A percentile compares a stretch with the other conserved stretches of the same genome.
phyloP scores from a whole-genome alignment of 2,888 invertebrate species.

The Metopia argyrocephala region DNA sequence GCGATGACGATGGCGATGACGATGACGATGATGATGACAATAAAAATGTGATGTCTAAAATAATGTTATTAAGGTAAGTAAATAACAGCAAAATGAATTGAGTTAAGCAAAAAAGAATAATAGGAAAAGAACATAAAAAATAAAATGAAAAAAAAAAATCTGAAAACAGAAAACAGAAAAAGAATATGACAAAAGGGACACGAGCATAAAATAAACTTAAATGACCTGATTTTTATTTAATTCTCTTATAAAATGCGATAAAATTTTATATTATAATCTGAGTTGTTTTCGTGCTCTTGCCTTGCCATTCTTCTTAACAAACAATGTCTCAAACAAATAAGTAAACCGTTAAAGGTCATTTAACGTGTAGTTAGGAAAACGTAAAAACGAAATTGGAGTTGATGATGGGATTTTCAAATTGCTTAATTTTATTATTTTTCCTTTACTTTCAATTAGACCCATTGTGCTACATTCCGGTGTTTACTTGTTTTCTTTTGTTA shows the following conservation, averaged over 20 bases:
- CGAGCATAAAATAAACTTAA: constrained; percentile 53
- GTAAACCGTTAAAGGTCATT: constrained; percentile 39
- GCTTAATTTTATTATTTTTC: constrained; percentile 23
- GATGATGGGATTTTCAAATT: constrained; percentile 30
- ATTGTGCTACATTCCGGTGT: not conserved
- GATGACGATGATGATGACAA: constrained; percentile 38
- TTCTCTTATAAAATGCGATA: constrained; percentile 50
- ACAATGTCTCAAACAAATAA: constrained; percentile 46
- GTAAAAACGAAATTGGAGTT: not conserved
- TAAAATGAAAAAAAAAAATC: constrained; percentile 48
- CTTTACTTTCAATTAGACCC: not conserved
- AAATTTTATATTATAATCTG: constrained; percentile 55
- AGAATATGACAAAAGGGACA: constrained; percentile 26
- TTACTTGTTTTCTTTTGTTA: not conserved
- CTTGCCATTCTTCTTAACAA: constrained; percentile 10
- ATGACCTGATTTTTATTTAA: constrained; percentile 60
- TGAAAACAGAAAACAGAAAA: constrained; percentile 28
- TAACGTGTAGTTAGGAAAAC: constrained; percentile 17
- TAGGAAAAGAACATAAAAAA: constrained; percentile 52
- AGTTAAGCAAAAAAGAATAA: constrained; percentile 43
- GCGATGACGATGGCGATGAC: constrained; percentile 36
- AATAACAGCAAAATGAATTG: constrained; percentile 59
- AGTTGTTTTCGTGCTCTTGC: constrained; percentile 20
- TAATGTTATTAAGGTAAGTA: constrained; percentile 63
- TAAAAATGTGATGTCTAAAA: constrained; percentile 51